Evolutionary conservation across 2,797 vertebrate species (phyloP), one percentile per base, ranked within the genome.

Genomic region (Sebastes alutus): DNA sequence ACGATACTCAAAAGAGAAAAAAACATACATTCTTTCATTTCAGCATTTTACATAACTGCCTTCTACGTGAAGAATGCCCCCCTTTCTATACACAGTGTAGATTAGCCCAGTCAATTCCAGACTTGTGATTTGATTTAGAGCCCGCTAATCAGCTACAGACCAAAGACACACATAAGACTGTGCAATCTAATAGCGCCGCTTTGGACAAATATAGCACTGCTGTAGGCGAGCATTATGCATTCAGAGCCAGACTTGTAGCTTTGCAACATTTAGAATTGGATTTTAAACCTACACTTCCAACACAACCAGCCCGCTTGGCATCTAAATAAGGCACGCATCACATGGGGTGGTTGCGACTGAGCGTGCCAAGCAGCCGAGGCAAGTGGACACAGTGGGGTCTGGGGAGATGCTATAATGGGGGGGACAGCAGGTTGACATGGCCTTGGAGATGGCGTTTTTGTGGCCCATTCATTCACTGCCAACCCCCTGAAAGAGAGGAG

Each of bases 61-160:
- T 8, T 72, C 30, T 74, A 81, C 0, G 2, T 75, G 71, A 84
- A 72, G 69, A 87, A 89, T 72, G 80, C 3, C 13, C 54, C 4
- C 6, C 22, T 75, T 84, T 81, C 23, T 59, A 83, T 85, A 78
- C 76, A 83, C 82, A 81, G 68, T 70, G 72, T 75, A 86, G 80
- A 88, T 90, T 83, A 84, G 78, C 10, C 60, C 33, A 25, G 74
- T 83, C 80, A 38, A 72, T 55, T 89, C 75, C 79, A 76, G 76
- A 55, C 91, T 87, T 90, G 86, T 90, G 91, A 92, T 88, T 82
- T 60, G 85, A 89, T 86, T 89, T 88, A 90, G 72, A 63, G 56
- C 35, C 69, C 25, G 55, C 62, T 92, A 88, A 93, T 93, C 87
- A 81, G 81, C 70, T 77, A 29, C 58, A 85, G 75, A 64, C 55